Evolutionary conservation across 2,113 vertebrate species (phyloP).

Genomic region (Amphiprion ocellaris): DNA sequence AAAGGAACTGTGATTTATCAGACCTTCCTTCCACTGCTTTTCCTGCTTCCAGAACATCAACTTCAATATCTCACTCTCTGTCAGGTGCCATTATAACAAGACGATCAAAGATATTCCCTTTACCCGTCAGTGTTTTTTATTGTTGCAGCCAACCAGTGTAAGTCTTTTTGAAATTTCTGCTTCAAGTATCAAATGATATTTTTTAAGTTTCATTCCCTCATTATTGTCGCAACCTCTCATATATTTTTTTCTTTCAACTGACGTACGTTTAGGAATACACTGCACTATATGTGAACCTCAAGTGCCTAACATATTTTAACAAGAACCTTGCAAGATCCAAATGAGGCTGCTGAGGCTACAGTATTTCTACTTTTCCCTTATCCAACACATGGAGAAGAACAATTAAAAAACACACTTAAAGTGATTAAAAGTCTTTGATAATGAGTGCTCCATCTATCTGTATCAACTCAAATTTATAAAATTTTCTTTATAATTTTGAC

Average conservation of each 20-base stretch:
- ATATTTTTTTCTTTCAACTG: too few relatives aligned
- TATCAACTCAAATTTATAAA: slow-evolving; percentile 58
- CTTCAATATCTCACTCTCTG: too few relatives aligned
- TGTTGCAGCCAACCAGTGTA: not conserved
- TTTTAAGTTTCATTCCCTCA: slow-evolving; percentile 25
- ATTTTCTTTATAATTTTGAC: slow-evolving; percentile 30
- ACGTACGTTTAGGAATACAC: slow-evolving; percentile 30
- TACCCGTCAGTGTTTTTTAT: too few relatives aligned
- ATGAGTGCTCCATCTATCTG: slow-evolving; percentile 46
- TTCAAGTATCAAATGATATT: slow-evolving; percentile 62
- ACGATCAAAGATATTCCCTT: too few relatives aligned
- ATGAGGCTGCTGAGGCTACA: slow-evolving; percentile 5
- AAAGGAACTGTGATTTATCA: too few relatives aligned
- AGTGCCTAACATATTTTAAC: not conserved
- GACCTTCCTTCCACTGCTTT: too few relatives aligned
- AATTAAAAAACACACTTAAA: slow-evolving; percentile 33
- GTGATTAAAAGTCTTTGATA: slow-evolving; percentile 58
- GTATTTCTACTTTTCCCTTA: slow-evolving; percentile 39
- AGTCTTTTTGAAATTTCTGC: slow-evolving; percentile 14
- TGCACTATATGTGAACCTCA: slow-evolving; percentile 19
- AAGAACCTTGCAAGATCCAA: slow-evolving; percentile 13
- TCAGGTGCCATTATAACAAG: too few relatives aligned
- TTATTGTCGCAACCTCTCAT: too few relatives aligned
- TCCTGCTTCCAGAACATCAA: too few relatives aligned
- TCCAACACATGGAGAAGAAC: slow-evolving; percentile 57